Evolutionary conservation across 2,888 invertebrate species (phyloP).

Genomic region (Gandaritis pyraliata): DNA sequence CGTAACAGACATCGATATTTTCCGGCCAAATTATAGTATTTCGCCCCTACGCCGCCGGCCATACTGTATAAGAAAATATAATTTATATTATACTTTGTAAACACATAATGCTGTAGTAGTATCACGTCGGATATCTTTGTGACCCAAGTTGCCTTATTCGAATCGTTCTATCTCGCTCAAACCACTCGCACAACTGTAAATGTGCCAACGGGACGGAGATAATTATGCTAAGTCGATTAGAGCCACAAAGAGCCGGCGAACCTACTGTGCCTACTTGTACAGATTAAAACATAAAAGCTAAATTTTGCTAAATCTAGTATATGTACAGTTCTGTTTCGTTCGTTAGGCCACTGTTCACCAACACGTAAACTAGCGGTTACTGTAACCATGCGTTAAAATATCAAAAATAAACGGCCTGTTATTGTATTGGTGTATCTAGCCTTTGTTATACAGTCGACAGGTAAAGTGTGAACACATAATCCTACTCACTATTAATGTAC

Average conservation of each 20-base stretch:
- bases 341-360: constrained; percentile 11
- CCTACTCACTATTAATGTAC: constrained; percentile 31
- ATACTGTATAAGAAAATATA: constrained; percentile 37
- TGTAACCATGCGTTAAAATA: not conserved
- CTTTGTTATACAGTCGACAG: constrained; percentile 28
- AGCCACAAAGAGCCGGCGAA: not conserved
- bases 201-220: not conserved
- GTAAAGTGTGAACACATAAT: constrained; percentile 21
- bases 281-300: constrained; percentile 49
- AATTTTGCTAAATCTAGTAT: constrained; percentile 44
- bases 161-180: not conserved
- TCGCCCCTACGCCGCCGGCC: constrained; percentile 12
- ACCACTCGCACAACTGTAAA: not conserved
- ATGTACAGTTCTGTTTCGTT: constrained; percentile 24
- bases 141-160: not conserved
- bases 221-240: not conserved
- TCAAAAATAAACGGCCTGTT: constrained; percentile 1
- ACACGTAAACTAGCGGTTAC: constrained; percentile 2
- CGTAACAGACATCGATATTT: constrained; percentile 49
- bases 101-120: not conserved
- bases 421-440: constrained; percentile 1
- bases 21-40: constrained; percentile 58
- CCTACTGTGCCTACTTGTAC: constrained; percentile 44
- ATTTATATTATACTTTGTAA: constrained; percentile 57
- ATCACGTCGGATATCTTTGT: not conserved